Evolutionary conservation across 2,797 vertebrate species (phyloP).

Genomic region (Notolabrus celidotus): DNA sequence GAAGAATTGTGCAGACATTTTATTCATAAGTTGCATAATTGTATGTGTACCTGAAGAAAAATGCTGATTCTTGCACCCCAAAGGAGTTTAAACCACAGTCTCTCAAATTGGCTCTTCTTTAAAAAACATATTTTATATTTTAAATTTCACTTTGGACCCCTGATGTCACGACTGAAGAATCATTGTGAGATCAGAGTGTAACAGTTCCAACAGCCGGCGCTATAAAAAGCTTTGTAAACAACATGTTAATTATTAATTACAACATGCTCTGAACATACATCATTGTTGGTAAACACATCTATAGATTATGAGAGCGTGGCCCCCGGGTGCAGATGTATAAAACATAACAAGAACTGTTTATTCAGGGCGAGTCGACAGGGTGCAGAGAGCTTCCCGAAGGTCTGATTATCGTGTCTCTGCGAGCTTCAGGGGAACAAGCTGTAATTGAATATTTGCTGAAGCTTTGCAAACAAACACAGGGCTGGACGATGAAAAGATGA

Average conservation of each 20-base stretch:
- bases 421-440: constrained; percentile 17
- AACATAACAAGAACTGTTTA: constrained; percentile 29
- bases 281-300: background rate
- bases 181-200: background rate
- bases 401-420: constrained; percentile 22
- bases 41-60: background rate
- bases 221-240: background rate
- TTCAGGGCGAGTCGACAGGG: constrained; percentile 1
- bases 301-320: background rate
- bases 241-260: background rate
- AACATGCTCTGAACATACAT: background rate
- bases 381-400: background rate
- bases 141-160: too few relatives aligned
- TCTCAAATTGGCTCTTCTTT: too few relatives aligned
- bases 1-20: too few relatives aligned
- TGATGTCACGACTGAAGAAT: too few relatives aligned
- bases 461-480: constrained; percentile 1
- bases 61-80: background rate
- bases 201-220: background rate
- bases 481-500: background rate
- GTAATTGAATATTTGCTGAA: constrained; percentile 34
- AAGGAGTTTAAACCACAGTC: background rate
- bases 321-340: background rate
- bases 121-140: too few relatives aligned
- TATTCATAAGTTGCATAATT: background rate